These are phyloP conservation scores for Sinelater perroti DNA, from an alignment of 2,888 invertebrate species.

Conservation along the genomic window DNA sequence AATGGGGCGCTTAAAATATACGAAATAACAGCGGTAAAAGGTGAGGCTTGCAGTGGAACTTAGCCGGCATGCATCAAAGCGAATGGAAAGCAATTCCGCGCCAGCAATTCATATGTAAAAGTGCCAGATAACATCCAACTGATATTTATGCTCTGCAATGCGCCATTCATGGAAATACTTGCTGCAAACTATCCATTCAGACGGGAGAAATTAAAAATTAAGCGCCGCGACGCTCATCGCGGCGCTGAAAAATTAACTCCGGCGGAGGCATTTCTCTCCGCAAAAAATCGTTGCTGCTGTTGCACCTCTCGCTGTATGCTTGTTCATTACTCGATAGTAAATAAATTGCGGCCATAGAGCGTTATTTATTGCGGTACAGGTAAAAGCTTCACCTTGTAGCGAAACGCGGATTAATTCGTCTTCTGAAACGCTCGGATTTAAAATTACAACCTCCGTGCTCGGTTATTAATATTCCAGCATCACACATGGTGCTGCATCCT, in stretches of 20 bases:
- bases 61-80: slow-evolving; percentile 37
- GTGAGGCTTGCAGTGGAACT: slow-evolving; percentile 25
- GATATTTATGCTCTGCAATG: slow-evolving; percentile 39
- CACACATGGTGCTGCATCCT: slow-evolving; percentile 9
- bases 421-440: slow-evolving; percentile 12
- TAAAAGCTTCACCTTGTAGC: slow-evolving; percentile 13
- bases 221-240: slow-evolving; percentile 9
- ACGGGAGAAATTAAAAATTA: slow-evolving; percentile 23
- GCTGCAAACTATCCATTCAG: slow-evolving; percentile 26
- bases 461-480: slow-evolving; percentile 19
- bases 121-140: slow-evolving; percentile 39
- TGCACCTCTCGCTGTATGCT: no score
- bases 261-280: neutral
- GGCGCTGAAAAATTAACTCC: slow-evolving; percentile 1
- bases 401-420: slow-evolving; percentile 18
- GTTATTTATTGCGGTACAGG: slow-evolving; percentile 16
- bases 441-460: slow-evolving; percentile 11
- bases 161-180: slow-evolving; percentile 33
- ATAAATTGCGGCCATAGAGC: slow-evolving; percentile 8
- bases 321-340: no score
- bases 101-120: slow-evolving; percentile 44
- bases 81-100: slow-evolving; percentile 38
- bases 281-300: neutral
- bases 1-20: slow-evolving; percentile 8
- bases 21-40: slow-evolving; percentile 8